These are phyloP conservation scores for Aix galericulata DNA, from an alignment of 2,113 vertebrate genomes.

Conservation along the genomic window DNA sequence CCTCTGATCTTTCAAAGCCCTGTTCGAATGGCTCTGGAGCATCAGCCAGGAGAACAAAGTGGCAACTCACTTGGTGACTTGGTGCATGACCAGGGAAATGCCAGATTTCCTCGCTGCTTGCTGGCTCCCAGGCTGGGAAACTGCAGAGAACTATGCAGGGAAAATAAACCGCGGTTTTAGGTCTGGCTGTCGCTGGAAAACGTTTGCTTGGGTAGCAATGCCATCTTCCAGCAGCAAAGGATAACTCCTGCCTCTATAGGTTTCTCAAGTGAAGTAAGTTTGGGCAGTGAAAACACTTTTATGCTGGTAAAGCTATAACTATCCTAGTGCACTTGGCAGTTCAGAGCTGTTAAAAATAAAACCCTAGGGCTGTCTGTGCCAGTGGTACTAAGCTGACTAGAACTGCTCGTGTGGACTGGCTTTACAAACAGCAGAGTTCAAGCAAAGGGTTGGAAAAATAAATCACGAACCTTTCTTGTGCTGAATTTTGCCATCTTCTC, in stretches of 20 bases:
- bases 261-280: not conserved
- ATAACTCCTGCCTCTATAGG: not conserved
- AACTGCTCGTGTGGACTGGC: not conserved
- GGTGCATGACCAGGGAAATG: not conserved
- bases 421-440: not conserved
- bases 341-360: not conserved
- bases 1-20: not conserved
- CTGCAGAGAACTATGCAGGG: not conserved
- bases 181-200: not conserved
- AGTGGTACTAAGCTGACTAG: not conserved
- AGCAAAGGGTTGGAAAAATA: not conserved
- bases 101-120: not conserved
- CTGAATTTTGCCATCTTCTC: not conserved
- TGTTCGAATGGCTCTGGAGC: not conserved
- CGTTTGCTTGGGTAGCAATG: not conserved
- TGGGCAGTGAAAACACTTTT: not conserved
- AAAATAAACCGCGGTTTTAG: not conserved
- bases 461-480: not conserved
- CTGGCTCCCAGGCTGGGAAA: not conserved
- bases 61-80: not conserved
- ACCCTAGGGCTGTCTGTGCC: not conserved
- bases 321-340: not conserved
- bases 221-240: not conserved
- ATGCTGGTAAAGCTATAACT: not conserved
- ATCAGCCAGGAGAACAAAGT: fast-evolving